Percentiles rank a stretch among this genome's conserved stretches.
Conservation (phyloP, 2,113 vertebrate species). For the Eurystomus gularis region DNA sequence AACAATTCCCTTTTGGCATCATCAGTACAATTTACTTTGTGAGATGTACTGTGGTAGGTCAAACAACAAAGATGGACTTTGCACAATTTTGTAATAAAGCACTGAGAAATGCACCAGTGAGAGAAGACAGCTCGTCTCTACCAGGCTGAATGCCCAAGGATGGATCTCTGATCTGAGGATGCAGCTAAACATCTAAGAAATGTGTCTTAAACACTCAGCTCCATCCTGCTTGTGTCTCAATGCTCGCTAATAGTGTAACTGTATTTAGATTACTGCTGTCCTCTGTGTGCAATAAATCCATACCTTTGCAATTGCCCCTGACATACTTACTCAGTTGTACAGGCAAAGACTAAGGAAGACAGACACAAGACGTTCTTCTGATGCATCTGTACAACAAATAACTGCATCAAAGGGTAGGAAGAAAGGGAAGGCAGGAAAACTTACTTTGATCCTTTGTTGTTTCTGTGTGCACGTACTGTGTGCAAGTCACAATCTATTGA, state of each 20-base stretch:
- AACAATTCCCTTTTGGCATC: not conserved
- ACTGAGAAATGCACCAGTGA: not conserved
- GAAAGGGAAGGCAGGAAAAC: not conserved
- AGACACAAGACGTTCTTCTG: not conserved
- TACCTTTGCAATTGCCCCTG: not conserved
- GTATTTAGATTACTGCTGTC: not conserved
- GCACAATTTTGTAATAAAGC: not conserved
- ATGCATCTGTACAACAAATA: not conserved
- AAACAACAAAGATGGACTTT: not conserved
- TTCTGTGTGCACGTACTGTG: rapidly evolving
- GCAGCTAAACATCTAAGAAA: not conserved
- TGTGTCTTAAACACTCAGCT: not conserved
- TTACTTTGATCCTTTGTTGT: not conserved
- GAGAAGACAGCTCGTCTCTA: not conserved
- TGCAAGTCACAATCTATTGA: not conserved
- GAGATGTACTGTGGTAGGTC: not conserved
- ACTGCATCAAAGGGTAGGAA: not conserved
- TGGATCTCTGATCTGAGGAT: not conserved
- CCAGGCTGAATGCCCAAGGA: not conserved
- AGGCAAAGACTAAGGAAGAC: not conserved
- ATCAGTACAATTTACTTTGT: not conserved
- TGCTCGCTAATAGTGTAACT: not conserved
- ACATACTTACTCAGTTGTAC: not conserved
- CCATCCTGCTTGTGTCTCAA: not conserved
- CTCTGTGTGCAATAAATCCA: not conserved